These are phyloP conservation scores for Meriones unguiculatus DNA, from an alignment of 2,113 vertebrate genomes.

Conservation along the genomic window DNA sequence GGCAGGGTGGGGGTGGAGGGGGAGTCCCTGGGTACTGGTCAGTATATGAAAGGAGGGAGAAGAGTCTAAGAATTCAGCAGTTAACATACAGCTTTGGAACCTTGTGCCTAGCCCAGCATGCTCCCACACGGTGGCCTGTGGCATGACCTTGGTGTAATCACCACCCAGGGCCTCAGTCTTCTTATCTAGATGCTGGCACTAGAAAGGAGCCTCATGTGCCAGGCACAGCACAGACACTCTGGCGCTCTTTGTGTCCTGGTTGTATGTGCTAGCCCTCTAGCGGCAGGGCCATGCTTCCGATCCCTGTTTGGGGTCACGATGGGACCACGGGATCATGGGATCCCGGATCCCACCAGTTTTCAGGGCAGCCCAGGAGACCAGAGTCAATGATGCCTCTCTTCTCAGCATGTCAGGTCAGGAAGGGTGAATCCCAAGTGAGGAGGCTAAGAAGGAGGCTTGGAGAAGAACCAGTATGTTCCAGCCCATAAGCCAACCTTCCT, in stretches of 20 bases:
- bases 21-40: rapidly evolving
- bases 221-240: neutral
- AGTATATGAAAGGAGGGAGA: neutral
- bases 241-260: too few relatives aligned
- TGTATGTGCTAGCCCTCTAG: neutral
- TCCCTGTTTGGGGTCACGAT: neutral
- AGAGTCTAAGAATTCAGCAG: neutral
- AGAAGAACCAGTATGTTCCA: neutral
- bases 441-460: neutral
- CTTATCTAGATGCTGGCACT: neutral
- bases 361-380: neutral
- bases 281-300: too few relatives aligned
- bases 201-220: neutral
- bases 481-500: neutral
- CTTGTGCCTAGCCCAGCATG: neutral
- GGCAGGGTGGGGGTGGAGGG: too few relatives aligned
- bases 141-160: too few relatives aligned
- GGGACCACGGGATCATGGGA: neutral
- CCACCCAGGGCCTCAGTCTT: neutral
- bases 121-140: neutral
- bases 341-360: neutral
- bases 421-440: neutral
- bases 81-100: neutral
- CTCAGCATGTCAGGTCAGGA: neutral
- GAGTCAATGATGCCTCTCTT: neutral